Evolutionary conservation across 2,797 vertebrate genomes (phyloP).

Genomic region (Lophotriccus pileatus): DNA sequence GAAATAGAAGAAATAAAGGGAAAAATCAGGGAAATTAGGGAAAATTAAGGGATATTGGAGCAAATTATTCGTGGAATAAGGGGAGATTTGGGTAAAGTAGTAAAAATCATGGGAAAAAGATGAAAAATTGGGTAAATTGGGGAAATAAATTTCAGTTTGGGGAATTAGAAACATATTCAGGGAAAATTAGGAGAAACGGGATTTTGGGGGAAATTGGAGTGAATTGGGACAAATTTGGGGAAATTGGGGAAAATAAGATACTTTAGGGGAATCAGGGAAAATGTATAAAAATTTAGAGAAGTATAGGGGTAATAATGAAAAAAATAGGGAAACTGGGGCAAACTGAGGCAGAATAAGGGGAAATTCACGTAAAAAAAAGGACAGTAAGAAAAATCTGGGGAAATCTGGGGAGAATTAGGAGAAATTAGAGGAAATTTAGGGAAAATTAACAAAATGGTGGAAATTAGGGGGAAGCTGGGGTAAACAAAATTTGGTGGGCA

Average conservation of each 20-base stretch:
- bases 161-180: neutral
- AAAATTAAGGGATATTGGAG: neutral
- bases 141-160: neutral
- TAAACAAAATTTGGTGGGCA: neutral
- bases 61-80: neutral
- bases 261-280: neutral
- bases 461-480: neutral
- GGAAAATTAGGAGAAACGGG: neutral
- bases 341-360: neutral
- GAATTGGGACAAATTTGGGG: neutral
- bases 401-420: neutral
- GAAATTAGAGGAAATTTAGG: neutral
- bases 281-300: neutral
- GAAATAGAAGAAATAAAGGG: neutral
- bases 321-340: neutral
- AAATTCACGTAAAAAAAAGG: neutral
- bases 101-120: neutral
- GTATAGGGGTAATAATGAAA: neutral
- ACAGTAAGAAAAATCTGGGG: neutral
- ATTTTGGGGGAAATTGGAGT: neutral
- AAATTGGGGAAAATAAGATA: neutral
- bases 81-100: neutral
- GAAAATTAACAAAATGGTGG: neutral
- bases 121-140: neutral
- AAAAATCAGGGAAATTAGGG: neutral